Evolutionary conservation across 2,113 vertebrate genomes (phyloP).

Genomic region (Crotalus helleri): DNA sequence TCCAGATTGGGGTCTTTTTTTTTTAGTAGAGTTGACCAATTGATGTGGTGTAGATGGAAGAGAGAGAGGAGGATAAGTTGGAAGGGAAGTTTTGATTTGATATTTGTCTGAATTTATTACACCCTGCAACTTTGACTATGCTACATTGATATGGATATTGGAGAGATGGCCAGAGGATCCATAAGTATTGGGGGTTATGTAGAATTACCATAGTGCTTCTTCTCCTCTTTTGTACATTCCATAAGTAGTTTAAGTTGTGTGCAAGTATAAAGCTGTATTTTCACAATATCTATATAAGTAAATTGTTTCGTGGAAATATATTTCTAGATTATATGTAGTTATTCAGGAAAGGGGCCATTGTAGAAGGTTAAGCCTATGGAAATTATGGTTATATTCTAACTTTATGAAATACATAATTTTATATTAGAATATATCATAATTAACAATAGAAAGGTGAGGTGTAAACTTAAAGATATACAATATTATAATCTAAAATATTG

Average conservation of each 20-base stretch:
- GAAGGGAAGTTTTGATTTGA: neutral
- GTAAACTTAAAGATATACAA: neutral
- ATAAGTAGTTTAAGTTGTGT: neutral
- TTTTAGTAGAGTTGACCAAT: neutral
- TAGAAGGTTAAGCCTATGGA: neutral
- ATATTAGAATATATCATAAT: neutral
- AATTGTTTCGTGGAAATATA: neutral
- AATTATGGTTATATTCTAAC: neutral
- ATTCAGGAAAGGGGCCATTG: neutral
- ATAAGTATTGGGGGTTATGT: neutral
- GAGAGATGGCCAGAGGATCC: neutral
- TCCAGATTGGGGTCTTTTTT: neutral
- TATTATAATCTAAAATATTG: neutral
- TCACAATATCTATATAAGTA: neutral
- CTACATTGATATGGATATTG: neutral
- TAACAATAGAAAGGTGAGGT: neutral
- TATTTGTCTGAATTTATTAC: neutral
- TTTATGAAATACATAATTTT: neutral
- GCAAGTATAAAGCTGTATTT: neutral
- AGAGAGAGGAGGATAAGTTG: neutral
- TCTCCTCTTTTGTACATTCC: neutral
- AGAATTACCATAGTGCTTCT: neutral
- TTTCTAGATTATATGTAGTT: neutral
- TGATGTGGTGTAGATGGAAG: neutral
- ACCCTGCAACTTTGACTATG: neutral